These are phyloP conservation scores for Candoia aspera DNA, from an alignment of 2,113 vertebrate genomes.

Conservation along the genomic window DNA sequence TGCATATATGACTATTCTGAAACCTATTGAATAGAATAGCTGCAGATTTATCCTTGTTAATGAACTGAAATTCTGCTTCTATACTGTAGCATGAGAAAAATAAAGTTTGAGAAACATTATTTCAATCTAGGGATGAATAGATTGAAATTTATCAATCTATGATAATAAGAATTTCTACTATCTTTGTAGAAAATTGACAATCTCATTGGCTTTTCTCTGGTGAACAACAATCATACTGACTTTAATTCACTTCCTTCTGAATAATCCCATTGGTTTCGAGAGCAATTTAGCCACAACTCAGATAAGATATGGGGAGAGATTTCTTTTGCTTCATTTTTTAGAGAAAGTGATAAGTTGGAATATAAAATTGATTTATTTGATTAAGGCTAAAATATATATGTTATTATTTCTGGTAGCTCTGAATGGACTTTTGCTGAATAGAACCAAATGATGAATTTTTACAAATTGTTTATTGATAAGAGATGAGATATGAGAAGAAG, in stretches of 20 bases:
- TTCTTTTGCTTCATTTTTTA: no score
- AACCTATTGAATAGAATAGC: neutral
- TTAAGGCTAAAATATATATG: no score
- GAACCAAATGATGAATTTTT: no score
- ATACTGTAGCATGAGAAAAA: neutral
- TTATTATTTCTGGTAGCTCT: no score
- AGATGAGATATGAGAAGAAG: no score
- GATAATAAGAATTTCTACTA: neutral
- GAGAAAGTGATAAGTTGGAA: no score
- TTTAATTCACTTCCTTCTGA: neutral
- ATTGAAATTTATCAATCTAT: no score
- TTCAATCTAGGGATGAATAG: no score
- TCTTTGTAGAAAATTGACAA: neutral
- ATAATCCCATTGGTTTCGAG: neutral
- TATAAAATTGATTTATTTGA: no score
- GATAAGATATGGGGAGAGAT: no score
- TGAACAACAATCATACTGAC: neutral
- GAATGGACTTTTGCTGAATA: no score
- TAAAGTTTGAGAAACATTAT: neutral
- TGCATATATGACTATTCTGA: neutral
- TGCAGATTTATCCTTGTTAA: neutral
- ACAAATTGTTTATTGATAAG: no score
- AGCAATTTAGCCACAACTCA: neutral
- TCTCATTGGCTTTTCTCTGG: neutral
- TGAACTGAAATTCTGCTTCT: neutral